phyloP scores from a whole-genome alignment of 2,797 vertebrate species.

The Chaetodon trifasciatus region DNA sequence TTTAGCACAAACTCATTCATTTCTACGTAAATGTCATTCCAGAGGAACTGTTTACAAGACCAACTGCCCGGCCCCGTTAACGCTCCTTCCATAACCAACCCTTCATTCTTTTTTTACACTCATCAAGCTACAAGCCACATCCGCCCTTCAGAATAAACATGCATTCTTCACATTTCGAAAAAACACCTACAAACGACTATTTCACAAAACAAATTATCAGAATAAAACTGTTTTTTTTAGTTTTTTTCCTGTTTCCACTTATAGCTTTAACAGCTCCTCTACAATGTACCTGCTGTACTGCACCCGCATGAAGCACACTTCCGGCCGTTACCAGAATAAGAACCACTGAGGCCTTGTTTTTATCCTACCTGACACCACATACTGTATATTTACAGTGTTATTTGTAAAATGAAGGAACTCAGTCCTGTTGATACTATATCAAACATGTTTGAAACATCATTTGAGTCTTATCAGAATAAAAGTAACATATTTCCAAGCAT shows the following conservation, averaged over 20 bases:
- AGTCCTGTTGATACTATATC: neutral
- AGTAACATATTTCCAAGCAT: neutral
- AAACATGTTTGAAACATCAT: neutral
- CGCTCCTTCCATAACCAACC: neutral
- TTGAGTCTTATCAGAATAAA: neutral
- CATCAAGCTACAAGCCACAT: neutral
- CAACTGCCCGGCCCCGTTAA: neutral
- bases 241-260: accelerated
- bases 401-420: neutral
- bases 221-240: neutral
- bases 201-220: neutral
- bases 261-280: neutral
- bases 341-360: neutral
- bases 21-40: neutral
- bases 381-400: neutral
- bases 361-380: neutral
- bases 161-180: too few relatives aligned
- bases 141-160: constrained; percentile 65
- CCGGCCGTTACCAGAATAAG: neutral
- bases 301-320: neutral
- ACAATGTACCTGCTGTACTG: neutral
- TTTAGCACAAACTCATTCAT: neutral
- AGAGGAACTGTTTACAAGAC: neutral
- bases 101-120: neutral
- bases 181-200: neutral